These are phyloP conservation scores for Hippopotamus amphibius DNA, from an alignment of 2,113 vertebrate genomes.

Conservation along the genomic window DNA sequence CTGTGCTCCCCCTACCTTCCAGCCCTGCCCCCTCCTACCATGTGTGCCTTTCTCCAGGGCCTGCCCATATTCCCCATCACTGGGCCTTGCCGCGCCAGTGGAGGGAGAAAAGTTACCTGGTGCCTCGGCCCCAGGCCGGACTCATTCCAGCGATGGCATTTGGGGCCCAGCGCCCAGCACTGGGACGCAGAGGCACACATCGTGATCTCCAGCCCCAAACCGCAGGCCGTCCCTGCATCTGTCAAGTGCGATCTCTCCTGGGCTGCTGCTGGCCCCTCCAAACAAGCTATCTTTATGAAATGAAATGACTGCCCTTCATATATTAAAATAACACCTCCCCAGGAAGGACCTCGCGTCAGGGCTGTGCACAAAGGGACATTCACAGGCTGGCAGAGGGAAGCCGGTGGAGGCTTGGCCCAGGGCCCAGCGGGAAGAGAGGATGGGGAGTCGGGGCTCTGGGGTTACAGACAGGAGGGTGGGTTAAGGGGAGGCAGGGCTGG, in stretches of 20 bases:
- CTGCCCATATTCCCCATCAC: background rate
- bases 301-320: constrained; percentile 86
- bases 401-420: constrained; percentile 79
- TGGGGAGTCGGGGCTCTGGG: constrained; percentile 30
- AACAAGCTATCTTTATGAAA: constrained; percentile 89
- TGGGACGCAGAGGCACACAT: constrained; percentile 20
- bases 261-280: constrained; percentile 53
- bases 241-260: constrained; percentile 85
- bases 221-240: constrained; percentile 83
- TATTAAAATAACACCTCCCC: constrained; percentile 89
- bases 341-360: constrained; percentile 84
- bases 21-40: background rate
- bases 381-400: constrained; percentile 83
- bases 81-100: background rate
- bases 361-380: constrained; percentile 85
- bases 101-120: background rate
- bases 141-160: background rate
- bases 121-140: background rate
- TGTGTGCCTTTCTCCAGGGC: background rate
- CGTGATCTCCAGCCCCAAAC: constrained; percentile 65
- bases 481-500: constrained; percentile 13
- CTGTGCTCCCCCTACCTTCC: background rate
- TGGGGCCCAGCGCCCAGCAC: background rate
- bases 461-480: constrained; percentile 63
- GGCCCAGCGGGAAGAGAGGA: constrained; percentile 82